These are phyloP conservation scores for Helicoverpa zea DNA, from an alignment of 1,140 invertebrate species.

Conservation along the genomic window DNA sequence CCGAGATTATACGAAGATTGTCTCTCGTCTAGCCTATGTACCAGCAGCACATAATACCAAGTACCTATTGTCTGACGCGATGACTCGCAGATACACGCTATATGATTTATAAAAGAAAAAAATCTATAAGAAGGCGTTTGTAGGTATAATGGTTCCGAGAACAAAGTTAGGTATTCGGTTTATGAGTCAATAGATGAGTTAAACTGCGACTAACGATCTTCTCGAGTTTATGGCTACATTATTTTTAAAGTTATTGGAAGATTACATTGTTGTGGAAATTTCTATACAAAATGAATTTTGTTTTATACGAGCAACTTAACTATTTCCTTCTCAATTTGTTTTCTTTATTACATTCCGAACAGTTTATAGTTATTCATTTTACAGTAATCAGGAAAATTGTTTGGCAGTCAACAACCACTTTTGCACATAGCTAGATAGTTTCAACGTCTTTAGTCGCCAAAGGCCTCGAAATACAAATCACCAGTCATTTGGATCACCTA, in stretches of 20 bases:
- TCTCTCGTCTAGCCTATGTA: conserved; percentile 68
- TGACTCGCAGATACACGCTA: conserved; percentile 47
- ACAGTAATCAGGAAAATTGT: conserved; percentile 2
- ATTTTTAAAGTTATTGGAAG: conserved; percentile 42
- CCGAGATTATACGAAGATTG: conserved; percentile 76
- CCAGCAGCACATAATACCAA: conserved; percentile 51
- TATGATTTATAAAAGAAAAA: conserved; percentile 51
- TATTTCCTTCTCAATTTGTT: background rate
- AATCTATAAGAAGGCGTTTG: conserved; percentile 43
- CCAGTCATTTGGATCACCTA: conserved; percentile 21
- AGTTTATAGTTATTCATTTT: background rate
- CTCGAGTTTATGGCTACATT: conserved; percentile 17
- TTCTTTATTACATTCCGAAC: background rate
- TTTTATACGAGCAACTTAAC: background rate
- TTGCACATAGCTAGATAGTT: background rate
- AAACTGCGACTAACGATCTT: conserved; percentile 42
- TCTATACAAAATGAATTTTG: background rate
- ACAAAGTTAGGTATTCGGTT: conserved; percentile 41
- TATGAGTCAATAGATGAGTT: conserved; percentile 46
- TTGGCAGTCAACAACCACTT: conserved; percentile 2
- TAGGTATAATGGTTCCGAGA: conserved; percentile 48
- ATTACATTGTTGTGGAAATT: conserved; percentile 25
- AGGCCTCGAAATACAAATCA: conserved; percentile 6
- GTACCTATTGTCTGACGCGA: conserved; percentile 58
- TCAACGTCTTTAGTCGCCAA: background rate